Evolutionary conservation across 2,888 invertebrate genomes (phyloP), one percentile per base, ranked within the genome.

Genomic region (Dasysyrphus tricinctus): DNA sequence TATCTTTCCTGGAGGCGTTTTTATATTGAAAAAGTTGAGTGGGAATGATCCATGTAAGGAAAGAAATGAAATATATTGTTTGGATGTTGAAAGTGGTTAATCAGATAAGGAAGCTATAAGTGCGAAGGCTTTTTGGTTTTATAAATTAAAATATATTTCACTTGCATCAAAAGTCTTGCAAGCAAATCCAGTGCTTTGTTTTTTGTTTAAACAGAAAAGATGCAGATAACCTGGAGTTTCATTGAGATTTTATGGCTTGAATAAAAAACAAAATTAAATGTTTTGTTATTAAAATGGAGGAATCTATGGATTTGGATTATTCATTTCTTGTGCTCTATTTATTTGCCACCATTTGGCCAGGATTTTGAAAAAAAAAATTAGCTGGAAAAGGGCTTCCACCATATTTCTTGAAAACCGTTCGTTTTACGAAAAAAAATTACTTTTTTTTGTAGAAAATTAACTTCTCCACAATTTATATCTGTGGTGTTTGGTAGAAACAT

Each of bases 1-100:
- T 75, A 63, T 61, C 56, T 80, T 63, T 80, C 24, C 70, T 56
- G 70, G 47, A 72, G 70, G 80, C 70, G 70, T 70, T 67, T 14
- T 24, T 29, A 5, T 67, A 67, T 67, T 49, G 49, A 49, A 67
- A 49, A 16, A 32, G 6, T 32, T 44, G 42, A 70, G 80, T 75
- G 69, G 63, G 75, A 67, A 56, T 81, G 63, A 70, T 54, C 69
- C 54, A 37, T 51, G 42, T 70, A 63, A n/a, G 57, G 63, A 47
- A 24, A 24, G 8, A 70, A 37, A 11, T 16, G 56, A 67, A 57
- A 39, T 29, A 42, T 47, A 34, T 57, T 24, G 29, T 59, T 59
- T 59, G 16, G 4, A 39, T 57, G 16, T 9, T 19, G 34, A 57
- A 69, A 51, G 51, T 39, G 14, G 19, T 14, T 37, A 19, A 69